phyloP scores from a whole-genome alignment of 2,888 invertebrate species.

The Drosophila yooni region DNA sequence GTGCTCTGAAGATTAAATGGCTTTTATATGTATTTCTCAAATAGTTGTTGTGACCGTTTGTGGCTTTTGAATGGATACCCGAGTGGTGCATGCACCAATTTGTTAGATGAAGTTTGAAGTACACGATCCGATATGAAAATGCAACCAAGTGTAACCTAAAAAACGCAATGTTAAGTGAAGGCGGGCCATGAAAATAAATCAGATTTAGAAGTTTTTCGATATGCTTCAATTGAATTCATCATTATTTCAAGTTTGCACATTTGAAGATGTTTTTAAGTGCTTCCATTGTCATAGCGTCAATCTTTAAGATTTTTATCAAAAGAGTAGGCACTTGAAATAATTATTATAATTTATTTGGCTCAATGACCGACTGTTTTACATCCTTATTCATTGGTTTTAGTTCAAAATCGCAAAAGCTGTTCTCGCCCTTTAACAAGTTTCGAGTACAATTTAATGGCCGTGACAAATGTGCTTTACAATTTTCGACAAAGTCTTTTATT shows the following conservation, averaged over 20 bases:
- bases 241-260: background rate
- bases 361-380: constrained; percentile 10
- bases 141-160: constrained; percentile 42
- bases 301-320: background rate
- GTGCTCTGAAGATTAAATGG: constrained; percentile 71
- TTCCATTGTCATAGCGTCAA: background rate
- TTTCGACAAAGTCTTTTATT: background rate
- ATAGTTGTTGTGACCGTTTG: constrained; percentile 39
- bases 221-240: background rate
- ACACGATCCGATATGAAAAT: constrained; percentile 10
- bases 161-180: constrained; percentile 15
- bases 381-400: background rate
- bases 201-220: constrained; percentile 5
- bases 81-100: constrained; percentile 44
- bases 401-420: background rate
- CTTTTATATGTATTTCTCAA: constrained; percentile 74
- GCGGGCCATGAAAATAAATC: constrained; percentile 5
- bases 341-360: constrained; percentile 22
- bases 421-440: constrained; percentile 1
- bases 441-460: constrained; percentile 20
- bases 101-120: constrained; percentile 36
- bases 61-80: constrained; percentile 34
- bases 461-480: constrained; percentile 15
- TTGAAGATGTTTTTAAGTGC: background rate
- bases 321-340: constrained; percentile 2